Base-by-base conservation (phyloP, 2,797 vertebrate genomes). In the Discoglossus pictus region DNA sequence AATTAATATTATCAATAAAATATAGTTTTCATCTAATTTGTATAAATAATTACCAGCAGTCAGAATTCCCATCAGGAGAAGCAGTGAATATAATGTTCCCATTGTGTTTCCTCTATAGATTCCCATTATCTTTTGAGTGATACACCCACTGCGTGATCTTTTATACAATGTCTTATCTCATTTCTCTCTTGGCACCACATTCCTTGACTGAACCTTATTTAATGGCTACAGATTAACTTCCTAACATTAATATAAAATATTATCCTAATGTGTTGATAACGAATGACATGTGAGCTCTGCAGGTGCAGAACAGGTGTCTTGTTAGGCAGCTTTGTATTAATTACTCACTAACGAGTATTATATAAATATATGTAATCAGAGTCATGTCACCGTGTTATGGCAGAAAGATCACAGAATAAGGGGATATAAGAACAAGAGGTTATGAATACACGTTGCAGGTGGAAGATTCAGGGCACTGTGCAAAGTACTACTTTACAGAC, bases 261-360 rank as follows among this genome's bases (percentile, higher is more conserved):
- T 5, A 59, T 2, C 5, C 15, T 59, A 27, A 59, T 43, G 13
- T 16, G 13, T 0, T 24, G 53, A 56, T 56, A 56, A 16, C 17
- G 16, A 11, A 3, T 24, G 35, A 16, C 53, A 16, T 59, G 55
- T 12, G 55, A 59, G 27, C 16, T 2, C 12, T 16, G 55, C 55
- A 59, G 55, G 38, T 59, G 55, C 39, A 51, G n/a, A 34, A 51
- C 48, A 51, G 24, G 24, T 51, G 48, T n/a, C n/a, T n/a, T n/a
- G n/a, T n/a, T n/a, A n/a, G n/a, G n/a, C n/a, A n/a, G n/a, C n/a
- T n/a, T n/a, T n/a, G n/a, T n/a, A n/a, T n/a, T n/a, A n/a, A n/a
- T n/a, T n/a, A n/a, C n/a, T n/a, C n/a, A n/a, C n/a, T n/a, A n/a
- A n/a, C n/a, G n/a, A n/a, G n/a, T n/a, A n/a, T n/a, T n/a, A n/a